phyloP scores from a whole-genome alignment of 2,797 vertebrate species.

The Enteromius radiatus region DNA sequence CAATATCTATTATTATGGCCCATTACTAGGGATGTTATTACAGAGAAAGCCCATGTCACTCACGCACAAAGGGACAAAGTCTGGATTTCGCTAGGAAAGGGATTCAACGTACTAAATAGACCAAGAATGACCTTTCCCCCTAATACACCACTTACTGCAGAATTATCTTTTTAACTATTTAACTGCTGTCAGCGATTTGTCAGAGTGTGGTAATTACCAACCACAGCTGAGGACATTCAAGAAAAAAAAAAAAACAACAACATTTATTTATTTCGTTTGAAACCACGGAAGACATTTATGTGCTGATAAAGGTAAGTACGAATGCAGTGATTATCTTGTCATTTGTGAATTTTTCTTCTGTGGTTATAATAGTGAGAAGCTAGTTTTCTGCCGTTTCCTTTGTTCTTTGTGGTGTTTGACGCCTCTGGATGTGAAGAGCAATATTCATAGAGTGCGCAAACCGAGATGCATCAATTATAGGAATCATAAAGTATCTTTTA shows the following conservation, averaged over 20 bases:
- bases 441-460: conserved; percentile 44
- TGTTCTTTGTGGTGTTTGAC: conserved; percentile 80
- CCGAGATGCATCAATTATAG: conserved; percentile 38
- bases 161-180: conserved; percentile 87
- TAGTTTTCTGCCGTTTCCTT: conserved; percentile 75
- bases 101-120: conserved; percentile 77
- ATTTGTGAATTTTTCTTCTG: conserved; percentile 67
- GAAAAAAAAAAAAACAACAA: conserved; percentile 67
- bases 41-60: conserved; percentile 82
- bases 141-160: conserved; percentile 78
- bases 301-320: conserved; percentile 81
- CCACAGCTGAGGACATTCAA: conserved; percentile 74
- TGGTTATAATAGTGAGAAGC: conserved; percentile 54
- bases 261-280: conserved; percentile 84
- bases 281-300: conserved; percentile 75
- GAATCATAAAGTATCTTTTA: conserved; percentile 55
- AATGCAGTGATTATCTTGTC: conserved; percentile 86
- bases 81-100: conserved; percentile 65
- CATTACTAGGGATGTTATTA: conserved; percentile 85
- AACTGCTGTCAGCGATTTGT: conserved; percentile 83
- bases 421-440: conserved; percentile 72
- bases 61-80: conserved; percentile 71
- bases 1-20: conserved; percentile 77
- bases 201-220: conserved; percentile 80
- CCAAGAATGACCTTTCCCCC: conserved; percentile 62